Percentiles rank a stretch among this genome's conserved stretches.
Conservation (phyloP, 1,140 invertebrate species). For the Ptiloglossa arizonensis region DNA sequence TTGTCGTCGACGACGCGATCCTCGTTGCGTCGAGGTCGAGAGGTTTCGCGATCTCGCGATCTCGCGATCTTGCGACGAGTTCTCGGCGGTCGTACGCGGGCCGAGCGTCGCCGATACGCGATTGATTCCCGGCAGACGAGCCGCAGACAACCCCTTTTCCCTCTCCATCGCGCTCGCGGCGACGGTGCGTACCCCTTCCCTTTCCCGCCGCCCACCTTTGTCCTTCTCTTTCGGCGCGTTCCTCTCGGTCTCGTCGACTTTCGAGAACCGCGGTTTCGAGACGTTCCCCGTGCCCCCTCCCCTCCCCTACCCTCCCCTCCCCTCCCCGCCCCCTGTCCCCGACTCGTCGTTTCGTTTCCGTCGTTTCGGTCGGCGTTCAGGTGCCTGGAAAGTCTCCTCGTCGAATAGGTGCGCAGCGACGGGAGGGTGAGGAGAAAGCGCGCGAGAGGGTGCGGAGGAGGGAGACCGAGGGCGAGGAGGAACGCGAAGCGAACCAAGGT, state of each 20-base stretch:
- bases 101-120: slow-evolving; percentile 74
- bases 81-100: too few relatives aligned
- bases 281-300: slow-evolving; percentile 40
- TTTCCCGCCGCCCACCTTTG: slow-evolving; percentile 53
- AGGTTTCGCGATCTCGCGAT: slow-evolving; percentile 22
- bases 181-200: slow-evolving; percentile 49
- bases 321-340: slow-evolving; percentile 47
- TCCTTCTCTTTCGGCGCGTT: slow-evolving; percentile 37
- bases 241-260: slow-evolving; percentile 45
- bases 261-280: slow-evolving; percentile 33
- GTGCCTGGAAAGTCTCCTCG: slow-evolving; percentile 38
- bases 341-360: slow-evolving; percentile 53
- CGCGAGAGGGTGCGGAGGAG: slow-evolving; percentile 34
- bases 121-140: slow-evolving; percentile 79
- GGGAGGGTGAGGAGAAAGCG: slow-evolving; percentile 43
- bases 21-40: slow-evolving; percentile 22
- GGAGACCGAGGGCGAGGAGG: slow-evolving; percentile 24
- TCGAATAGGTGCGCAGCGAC: slow-evolving; percentile 39
- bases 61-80: too few relatives aligned
- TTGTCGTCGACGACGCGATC: slow-evolving; percentile 47
- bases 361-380: slow-evolving; percentile 44
- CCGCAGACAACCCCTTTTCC: slow-evolving; percentile 76
- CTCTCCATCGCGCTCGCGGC: too few relatives aligned
- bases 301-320: slow-evolving; percentile 37
- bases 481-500: slow-evolving; percentile 51